A percentile compares a stretch with the other conserved stretches of the same genome.
phyloP scores from a whole-genome alignment of 2,888 invertebrate species.

The Euplexia lucipara region DNA sequence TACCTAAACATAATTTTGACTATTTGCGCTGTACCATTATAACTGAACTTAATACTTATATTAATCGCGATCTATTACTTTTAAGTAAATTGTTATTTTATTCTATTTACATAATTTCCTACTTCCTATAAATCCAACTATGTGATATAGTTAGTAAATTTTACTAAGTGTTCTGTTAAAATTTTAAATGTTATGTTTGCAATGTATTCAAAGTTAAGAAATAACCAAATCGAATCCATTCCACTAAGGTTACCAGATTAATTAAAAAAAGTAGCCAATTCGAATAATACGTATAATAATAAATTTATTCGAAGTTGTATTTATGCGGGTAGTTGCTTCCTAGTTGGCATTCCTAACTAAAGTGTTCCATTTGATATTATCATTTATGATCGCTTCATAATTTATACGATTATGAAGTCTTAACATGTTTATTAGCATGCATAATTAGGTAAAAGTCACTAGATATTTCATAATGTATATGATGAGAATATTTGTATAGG shows the following conservation, averaged over 20 bases:
- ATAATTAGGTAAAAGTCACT: constrained; percentile 2
- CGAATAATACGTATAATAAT: constrained; percentile 28
- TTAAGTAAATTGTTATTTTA: constrained; percentile 7
- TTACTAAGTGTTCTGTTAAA: constrained; percentile 10
- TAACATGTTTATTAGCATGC: constrained; percentile 26
- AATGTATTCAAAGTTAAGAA: not conserved
- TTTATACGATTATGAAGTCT: constrained; percentile 74
- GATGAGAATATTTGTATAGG: not conserved
- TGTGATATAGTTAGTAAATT: constrained; percentile 23
- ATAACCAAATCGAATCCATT: constrained; percentile 32
- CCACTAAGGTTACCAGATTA: constrained; percentile 32
- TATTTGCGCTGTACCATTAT: constrained; percentile 2
- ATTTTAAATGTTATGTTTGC: constrained; percentile 31
- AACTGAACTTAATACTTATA: constrained; percentile 5
- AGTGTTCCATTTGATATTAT: constrained; percentile 64
- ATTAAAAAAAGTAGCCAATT: not conserved
- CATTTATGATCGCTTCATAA: constrained; percentile 65
- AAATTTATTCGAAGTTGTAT: constrained; percentile 31
- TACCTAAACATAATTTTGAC: constrained; percentile 24
- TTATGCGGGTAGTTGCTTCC: constrained; percentile 53
- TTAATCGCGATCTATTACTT: not conserved
- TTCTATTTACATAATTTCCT: not conserved
- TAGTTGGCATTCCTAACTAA: constrained; percentile 62
- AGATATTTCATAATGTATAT: not conserved
- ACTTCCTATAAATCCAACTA: not conserved